phyloP scores from a whole-genome alignment of 1,140 invertebrate species.

The Physella acuta region DNA sequence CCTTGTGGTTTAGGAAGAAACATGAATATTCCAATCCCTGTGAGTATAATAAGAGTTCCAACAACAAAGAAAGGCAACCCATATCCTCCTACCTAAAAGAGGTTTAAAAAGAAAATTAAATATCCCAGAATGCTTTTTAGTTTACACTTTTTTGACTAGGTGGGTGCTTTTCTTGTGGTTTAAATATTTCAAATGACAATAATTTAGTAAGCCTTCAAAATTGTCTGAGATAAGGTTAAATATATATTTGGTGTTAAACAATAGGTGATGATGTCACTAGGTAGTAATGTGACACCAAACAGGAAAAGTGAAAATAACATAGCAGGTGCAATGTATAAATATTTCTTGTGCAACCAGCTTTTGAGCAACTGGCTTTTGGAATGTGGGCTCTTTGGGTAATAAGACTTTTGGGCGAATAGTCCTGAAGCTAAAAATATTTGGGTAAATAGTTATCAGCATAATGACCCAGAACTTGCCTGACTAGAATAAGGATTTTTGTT shows the following conservation, averaged over 20 bases:
- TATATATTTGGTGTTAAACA: too few species aligned
- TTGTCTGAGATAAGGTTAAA: not conserved
- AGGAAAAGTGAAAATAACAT: too few species aligned
- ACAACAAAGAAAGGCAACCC: slow-evolving; percentile 82
- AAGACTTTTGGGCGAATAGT: too few species aligned
- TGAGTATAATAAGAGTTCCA: slow-evolving; percentile 67
- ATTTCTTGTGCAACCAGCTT: too few species aligned
- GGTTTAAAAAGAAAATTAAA: not conserved
- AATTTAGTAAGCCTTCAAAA: not conserved
- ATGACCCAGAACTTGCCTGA: too few species aligned
- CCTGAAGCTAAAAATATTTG: too few species aligned
- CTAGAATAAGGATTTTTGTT: too few species aligned
- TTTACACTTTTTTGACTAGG: not conserved
- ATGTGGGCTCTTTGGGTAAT: too few species aligned
- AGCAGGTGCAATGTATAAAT: too few species aligned
- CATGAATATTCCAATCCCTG: not conserved
- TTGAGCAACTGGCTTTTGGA: too few species aligned
- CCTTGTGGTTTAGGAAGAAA: not conserved
- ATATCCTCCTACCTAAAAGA: slow-evolving; percentile 71
- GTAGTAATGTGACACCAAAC: too few species aligned
- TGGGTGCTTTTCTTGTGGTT: not conserved
- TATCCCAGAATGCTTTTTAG: not conserved
- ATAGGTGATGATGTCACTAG: not conserved
- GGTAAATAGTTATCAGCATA: too few species aligned
- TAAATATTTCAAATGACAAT: not conserved